phyloP scores from a whole-genome alignment of 2,888 invertebrate genomes.

The Drosophila suboccidentalis region DNA sequence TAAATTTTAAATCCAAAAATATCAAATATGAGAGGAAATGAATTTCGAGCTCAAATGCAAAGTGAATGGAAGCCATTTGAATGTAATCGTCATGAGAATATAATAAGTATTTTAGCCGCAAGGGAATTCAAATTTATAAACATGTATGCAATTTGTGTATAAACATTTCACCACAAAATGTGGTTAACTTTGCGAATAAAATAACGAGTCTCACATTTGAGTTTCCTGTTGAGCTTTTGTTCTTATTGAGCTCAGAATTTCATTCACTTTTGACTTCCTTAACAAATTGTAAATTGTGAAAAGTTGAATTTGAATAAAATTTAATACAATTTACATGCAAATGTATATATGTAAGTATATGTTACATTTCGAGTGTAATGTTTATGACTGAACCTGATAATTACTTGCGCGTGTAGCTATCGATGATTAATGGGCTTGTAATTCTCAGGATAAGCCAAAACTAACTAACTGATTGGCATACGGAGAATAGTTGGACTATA shows the following conservation, averaged over 20 bases:
- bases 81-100: conserved; percentile 1
- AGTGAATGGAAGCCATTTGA: conserved; percentile 9
- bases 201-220: conserved; percentile 20
- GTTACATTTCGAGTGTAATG: conserved; percentile 33
- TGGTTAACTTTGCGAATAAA: conserved; percentile 4
- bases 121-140: neutral
- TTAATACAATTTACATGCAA: conserved; percentile 2
- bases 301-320: conserved; percentile 14
- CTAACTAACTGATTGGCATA: conserved; percentile 22
- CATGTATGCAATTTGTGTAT: neutral
- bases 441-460: conserved; percentile 36
- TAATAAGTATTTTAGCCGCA: conserved; percentile 1
- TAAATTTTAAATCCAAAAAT: conserved; percentile 11
- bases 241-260: conserved; percentile 19
- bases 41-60: conserved; percentile 10
- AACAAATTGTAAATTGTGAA: conserved; percentile 17
- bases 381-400: conserved; percentile 29
- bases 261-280: conserved; percentile 44
- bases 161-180: conserved; percentile 13
- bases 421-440: conserved; percentile 45
- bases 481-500: conserved; percentile 49
- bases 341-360: neutral
- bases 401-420: conserved; percentile 47
- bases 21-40: conserved; percentile 12
- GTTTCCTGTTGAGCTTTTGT: conserved; percentile 37